Conservation (phyloP, 1,140 invertebrate species). For the Aphelenchoides besseyi region DNA sequence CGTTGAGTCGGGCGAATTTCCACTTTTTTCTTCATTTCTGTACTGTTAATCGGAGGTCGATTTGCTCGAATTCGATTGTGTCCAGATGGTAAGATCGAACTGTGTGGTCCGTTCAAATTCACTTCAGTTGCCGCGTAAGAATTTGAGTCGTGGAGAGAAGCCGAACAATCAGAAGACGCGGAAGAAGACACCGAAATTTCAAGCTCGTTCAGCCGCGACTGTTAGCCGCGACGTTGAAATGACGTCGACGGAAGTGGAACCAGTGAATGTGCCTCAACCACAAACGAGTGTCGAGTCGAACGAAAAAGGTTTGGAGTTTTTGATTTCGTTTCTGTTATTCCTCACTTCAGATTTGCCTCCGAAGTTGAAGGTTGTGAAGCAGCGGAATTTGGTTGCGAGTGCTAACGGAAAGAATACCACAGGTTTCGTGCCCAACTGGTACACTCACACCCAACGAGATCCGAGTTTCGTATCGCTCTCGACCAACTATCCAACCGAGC, state of each 20-base stretch:
- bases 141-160: not conserved
- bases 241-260: no score
- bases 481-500: not conserved
- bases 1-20: not conserved
- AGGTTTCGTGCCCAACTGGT: conserved; percentile 2
- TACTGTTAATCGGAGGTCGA: no score
- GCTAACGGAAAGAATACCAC: not conserved
- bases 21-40: not conserved
- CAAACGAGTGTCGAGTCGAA: not conserved
- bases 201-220: no score
- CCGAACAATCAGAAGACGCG: not conserved
- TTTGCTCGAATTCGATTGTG: no score
- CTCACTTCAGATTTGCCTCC: not conserved
- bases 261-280: no score
- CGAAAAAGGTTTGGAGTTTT: not conserved
- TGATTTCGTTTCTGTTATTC: not conserved
- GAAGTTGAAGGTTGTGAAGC: not conserved
- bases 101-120: no score
- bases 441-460: not conserved
- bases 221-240: no score
- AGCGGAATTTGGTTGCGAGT: not conserved
- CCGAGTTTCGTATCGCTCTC: not conserved
- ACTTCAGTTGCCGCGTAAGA: not conserved
- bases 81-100: no score
- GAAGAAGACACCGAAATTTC: not conserved